phyloP scores from a whole-genome alignment of 37 sponge, comb jelly and placozoan species.

The Halichondria panicea region DNA sequence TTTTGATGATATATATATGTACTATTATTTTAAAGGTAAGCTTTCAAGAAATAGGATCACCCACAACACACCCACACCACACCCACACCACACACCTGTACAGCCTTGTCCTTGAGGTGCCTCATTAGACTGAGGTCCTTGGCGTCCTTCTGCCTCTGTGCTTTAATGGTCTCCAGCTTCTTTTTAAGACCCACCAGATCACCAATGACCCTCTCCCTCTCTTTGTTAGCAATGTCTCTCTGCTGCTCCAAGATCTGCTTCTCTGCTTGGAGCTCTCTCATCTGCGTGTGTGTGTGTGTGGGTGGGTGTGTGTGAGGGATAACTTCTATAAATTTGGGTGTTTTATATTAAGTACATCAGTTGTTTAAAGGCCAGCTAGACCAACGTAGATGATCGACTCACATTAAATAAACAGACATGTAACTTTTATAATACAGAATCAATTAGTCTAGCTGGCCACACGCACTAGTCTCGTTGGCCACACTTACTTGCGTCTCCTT shows the following conservation, averaged over 20 bases:
- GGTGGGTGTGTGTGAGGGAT: too few species aligned
- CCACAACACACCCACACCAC: too few species aligned
- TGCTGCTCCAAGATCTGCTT: constrained; percentile 49
- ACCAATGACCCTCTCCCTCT: constrained; percentile 51
- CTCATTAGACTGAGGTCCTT: constrained; percentile 70
- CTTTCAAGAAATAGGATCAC: too few species aligned
- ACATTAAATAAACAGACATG: neutral
- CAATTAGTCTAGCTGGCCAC: too few species aligned
- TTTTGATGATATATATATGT: too few species aligned
- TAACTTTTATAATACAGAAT: neutral
- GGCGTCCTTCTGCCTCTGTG: constrained; percentile 66
- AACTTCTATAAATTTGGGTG: neutral
- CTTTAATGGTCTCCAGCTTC: constrained; percentile 66
- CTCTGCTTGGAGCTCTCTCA: constrained; percentile 51
- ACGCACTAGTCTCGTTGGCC: neutral
- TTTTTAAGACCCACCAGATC: constrained; percentile 47
- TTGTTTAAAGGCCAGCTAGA: neutral
- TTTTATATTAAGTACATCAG: neutral
- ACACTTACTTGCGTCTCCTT: constrained; percentile 46
- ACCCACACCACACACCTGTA: constrained; percentile 26
- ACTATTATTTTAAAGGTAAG: too few species aligned
- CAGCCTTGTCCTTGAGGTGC: constrained; percentile 36
- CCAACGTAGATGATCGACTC: neutral
- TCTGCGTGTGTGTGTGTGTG: too few species aligned
- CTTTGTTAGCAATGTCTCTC: constrained; percentile 49